A percentile compares a stretch with the other conserved stretches of the same genome.
phyloP scores from a whole-genome alignment of 2,888 invertebrate genomes.

The Aromia moschata region DNA sequence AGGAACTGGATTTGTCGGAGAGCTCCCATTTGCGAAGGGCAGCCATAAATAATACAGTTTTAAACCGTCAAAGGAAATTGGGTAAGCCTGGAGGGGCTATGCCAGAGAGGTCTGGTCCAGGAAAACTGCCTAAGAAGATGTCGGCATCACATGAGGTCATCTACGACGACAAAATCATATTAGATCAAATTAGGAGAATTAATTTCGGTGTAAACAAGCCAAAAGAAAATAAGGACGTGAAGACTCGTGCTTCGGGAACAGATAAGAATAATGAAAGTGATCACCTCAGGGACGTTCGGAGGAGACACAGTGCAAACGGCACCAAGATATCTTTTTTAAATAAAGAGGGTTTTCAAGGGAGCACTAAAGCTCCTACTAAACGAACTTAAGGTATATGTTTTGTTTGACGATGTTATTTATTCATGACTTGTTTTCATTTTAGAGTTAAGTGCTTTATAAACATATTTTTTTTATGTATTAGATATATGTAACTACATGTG shows the following conservation, averaged over 20 bases:
- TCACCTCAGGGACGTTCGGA: neutral
- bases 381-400: neutral
- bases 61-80: conserved; percentile 25
- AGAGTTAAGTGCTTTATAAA: neutral
- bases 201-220: conserved; percentile 34
- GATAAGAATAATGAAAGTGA: neutral
- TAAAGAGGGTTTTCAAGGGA: neutral
- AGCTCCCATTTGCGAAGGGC: conserved; percentile 50
- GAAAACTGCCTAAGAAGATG: conserved; percentile 10
- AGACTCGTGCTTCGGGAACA: neutral
- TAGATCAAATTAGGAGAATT: conserved; percentile 32
- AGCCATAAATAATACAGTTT: conserved; percentile 37
- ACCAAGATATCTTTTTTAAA: neutral
- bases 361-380: neutral
- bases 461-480: too few species aligned
- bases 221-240: neutral
- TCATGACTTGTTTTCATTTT: conserved; percentile 1
- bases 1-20: conserved; percentile 48
- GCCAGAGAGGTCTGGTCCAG: neutral
- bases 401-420: conserved; percentile 12
- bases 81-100: conserved; percentile 8
- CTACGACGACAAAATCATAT: conserved; percentile 29
- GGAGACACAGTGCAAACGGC: neutral
- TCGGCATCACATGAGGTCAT: conserved; percentile 30
- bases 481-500: too few species aligned